Evolutionary conservation across 92 coral and sea anemone species (phyloP).

Genomic region (Palythoa grandiflora): DNA sequence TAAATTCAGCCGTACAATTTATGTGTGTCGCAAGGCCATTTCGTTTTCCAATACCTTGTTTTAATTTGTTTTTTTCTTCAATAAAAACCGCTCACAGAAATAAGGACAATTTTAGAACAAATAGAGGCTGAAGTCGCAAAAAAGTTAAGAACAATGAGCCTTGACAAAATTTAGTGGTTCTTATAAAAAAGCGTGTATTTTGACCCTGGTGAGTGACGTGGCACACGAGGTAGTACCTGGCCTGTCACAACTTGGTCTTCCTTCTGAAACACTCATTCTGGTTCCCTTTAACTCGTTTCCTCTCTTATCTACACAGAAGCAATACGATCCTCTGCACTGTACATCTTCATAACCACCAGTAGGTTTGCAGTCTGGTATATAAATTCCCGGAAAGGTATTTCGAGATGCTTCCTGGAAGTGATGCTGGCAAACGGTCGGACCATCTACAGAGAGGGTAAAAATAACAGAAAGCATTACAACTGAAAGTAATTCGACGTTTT

Average conservation of each 20-base stretch:
- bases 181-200: too few species aligned
- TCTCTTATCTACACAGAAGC: slow-evolving; percentile 47
- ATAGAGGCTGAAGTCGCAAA: too few species aligned
- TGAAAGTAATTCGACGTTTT: too few species aligned
- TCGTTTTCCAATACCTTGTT: too few species aligned
- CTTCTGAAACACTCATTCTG: slow-evolving; percentile 24
- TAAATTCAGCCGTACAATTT: too few species aligned
- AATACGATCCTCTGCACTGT: slow-evolving; percentile 38
- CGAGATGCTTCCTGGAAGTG: slow-evolving; percentile 63
- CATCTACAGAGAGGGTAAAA: slow-evolving; percentile 38
- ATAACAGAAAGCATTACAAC: not conserved
- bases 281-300: slow-evolving; percentile 46
- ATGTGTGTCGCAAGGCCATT: too few species aligned
- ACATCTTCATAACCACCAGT: slow-evolving; percentile 37
- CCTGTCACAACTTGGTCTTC: slow-evolving; percentile 26
- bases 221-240: slow-evolving; percentile 18
- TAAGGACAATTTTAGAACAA: too few species aligned
- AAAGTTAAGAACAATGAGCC: too few species aligned
- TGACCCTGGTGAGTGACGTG: too few species aligned
- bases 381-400: slow-evolving; percentile 13
- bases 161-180: too few species aligned
- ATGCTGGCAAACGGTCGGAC: slow-evolving; percentile 82
- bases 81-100: too few species aligned
- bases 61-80: too few species aligned
- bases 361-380: slow-evolving; percentile 27